Base-by-base conservation (phyloP, 2,113 vertebrate genomes). In the Bostrychus sinensis region DNA sequence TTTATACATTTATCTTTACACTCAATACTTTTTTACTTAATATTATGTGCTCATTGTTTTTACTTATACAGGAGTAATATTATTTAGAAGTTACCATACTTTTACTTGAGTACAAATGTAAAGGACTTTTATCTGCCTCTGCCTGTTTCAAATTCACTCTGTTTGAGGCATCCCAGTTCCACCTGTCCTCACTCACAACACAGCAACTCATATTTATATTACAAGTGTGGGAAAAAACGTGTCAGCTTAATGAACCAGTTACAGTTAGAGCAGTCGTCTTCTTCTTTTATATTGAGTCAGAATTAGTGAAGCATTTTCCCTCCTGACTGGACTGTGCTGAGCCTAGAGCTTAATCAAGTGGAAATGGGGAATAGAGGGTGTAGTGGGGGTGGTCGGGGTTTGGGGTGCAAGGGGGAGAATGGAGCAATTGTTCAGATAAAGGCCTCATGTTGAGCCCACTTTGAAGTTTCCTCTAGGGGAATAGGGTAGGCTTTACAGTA, bases 291-390 rank as follows among this genome's bases (percentile, higher is more conserved):
- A 63, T 70, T 69, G 77, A 56, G 76, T 74, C 72, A 62, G 85
- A 89, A 81, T 88, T 89, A 86, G 80, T 74, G 83, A 89, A 85
- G 48, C 87, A 70, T 91, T 91, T 85, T 89, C 86, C 84, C 88
- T 86, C 78, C 72, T 78, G 77, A 91, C 88, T 89, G 74, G 80
- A 82, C 72, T 83, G 79, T 67, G 86, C 79, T 66, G 74, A 86
- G 86, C 86, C 90, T 86, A 84, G 85, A 82, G 89, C 86, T 91
- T 92, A 93, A 93, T 93, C 92, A 91, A 89, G 89, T 92, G 91
- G 91, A 90, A 92, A 92, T 87, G 68, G 83, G 85, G 82, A 74
- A 84, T 72, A 72, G 80, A 76, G 77, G 11, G 32, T 34, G 45
- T 62, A 32, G 75, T 56, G 68, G 81, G 76, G 80, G 66, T 56